Evolutionary conservation across 2,888 invertebrate species (phyloP).

Genomic region (Andrena hattorfiana): DNA sequence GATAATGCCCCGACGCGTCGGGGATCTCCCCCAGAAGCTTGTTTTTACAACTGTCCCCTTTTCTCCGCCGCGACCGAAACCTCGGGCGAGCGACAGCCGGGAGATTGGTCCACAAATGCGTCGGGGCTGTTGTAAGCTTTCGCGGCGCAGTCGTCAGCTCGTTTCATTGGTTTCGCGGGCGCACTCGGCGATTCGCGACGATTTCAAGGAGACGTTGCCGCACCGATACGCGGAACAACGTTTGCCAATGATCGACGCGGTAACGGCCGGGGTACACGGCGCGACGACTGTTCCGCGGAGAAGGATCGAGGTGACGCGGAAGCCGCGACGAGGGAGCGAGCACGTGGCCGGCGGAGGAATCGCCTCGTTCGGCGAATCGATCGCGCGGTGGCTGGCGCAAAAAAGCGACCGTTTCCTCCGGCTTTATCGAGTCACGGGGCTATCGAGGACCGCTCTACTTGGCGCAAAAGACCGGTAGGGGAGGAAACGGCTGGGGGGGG

Average conservation of each 20-base stretch:
- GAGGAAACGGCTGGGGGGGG: neutral
- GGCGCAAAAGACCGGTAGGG: neutral
- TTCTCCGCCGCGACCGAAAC: too few relatives aligned
- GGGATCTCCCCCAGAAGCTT: too few relatives aligned
- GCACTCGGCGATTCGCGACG: too few relatives aligned
- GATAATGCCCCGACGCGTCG: too few relatives aligned
- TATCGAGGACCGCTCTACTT: neutral
- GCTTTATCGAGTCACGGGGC: neutral
- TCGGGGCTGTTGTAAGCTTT: too few relatives aligned
- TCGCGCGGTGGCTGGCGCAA: neutral
- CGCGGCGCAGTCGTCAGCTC: too few relatives aligned
- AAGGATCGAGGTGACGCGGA: neutral
- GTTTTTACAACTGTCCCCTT: too few relatives aligned
- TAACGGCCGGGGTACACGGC: neutral
- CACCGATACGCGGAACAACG: neutral
- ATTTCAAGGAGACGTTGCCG: neutral
- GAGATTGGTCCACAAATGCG: too few relatives aligned
- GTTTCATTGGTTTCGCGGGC: too few relatives aligned
- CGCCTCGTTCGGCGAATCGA: neutral
- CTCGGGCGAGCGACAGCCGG: too few relatives aligned
- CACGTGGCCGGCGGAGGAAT: conserved; percentile 5
- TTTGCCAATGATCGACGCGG: neutral
- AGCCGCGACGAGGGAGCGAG: neutral
- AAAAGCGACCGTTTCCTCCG: neutral
- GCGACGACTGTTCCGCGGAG: neutral